Evolutionary conservation across 1,140 invertebrate species (phyloP), one percentile per base, ranked within the genome.

Genomic region (Solen grandis): DNA sequence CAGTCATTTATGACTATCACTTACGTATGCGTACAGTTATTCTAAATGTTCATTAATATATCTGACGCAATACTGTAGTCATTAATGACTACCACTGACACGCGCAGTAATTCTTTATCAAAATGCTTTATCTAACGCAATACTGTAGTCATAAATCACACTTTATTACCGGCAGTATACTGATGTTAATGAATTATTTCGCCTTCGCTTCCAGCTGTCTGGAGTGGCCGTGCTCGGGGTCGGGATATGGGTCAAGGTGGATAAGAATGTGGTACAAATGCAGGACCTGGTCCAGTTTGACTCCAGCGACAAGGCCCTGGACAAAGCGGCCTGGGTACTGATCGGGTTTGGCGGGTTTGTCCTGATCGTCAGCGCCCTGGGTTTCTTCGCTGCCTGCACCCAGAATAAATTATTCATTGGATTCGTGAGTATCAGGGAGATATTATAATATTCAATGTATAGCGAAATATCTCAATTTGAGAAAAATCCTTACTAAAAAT

Each of bases 321-420:
- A 38, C 19, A 84, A 73, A 10, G 86, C 85, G 1, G 83, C 86
- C 2, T 87, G 74, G 41, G 85, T 97, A 66, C 92, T 97, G 73
- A 93, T 98, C 73, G 94, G 94, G 19, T 94, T 95, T 63, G 97
- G 97, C 5, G 91, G 94, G 27, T 89, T 98, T 27, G 95, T 98
- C 87, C 94, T 97, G 57, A 91, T 96, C 50, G 95, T 97, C 29
- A 95, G 96, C 1, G 95, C 97, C 90, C 94, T 98, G 59, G 97
- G 97, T 66, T 98, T 97, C 90, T 96, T 96, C 89, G 97, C 97
- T 41, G 96, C 96, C 3, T 94, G 95, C 55, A 81, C 77, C n/a
- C 76, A 97, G 92, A 96, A 95, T 62, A 95, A 95, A 83, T 96
- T 96, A 91, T 94, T 97, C 93, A 94, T 98, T 3, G 94, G 94